Evolutionary conservation across 2,113 vertebrate genomes (phyloP), one percentile per base, ranked within the genome.

Genomic region (Ciconia boyciana): DNA sequence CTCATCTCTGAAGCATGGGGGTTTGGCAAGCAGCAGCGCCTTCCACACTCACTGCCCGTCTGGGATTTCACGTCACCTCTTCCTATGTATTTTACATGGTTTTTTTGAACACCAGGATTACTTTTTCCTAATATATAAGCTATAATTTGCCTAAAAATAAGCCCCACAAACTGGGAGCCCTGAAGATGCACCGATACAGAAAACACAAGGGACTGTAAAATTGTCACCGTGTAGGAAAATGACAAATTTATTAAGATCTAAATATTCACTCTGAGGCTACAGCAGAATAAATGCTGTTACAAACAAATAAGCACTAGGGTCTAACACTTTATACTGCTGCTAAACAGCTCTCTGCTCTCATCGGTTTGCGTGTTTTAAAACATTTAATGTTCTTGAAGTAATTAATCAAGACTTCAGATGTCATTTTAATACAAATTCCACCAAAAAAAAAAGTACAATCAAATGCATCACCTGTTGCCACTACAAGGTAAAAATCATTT

Each of bases 31-130:
- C 28, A 8, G 43, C 4, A 1, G 43, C 1, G 10, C 43, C 71
- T 28, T 21, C 49, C 48, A 2, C 1, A 8, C 32, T 39, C 51
- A 1, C 76, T 31, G 82, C 52, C 68, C 3, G 1, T 1, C 39
- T 7, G 24, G 34, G 51, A 22, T 10, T 11, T 16, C 64, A 7
- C 28, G 6, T 9, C 26, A 2, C 44, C 62, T 10, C 69, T 29
- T 10, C 68, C 11, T 0, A 4, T 0, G 10, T 8, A 19, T n/a
- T 32, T 41, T 17, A 25, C 3, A 0, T 1, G 7, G 1, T 2
- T n/a, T 64, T 64, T 65, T 26, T 28, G 19, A 91, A 43, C 49
- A 29, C 36, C 8, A 31, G 11, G 20, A 25, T 62, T 62, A 12
- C 19, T 34, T 57, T 66, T 74, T n/a, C 61, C 83, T 83, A 25